Evolutionary conservation across 2,888 invertebrate genomes (phyloP).

Genomic region (Spodoptera picta): DNA sequence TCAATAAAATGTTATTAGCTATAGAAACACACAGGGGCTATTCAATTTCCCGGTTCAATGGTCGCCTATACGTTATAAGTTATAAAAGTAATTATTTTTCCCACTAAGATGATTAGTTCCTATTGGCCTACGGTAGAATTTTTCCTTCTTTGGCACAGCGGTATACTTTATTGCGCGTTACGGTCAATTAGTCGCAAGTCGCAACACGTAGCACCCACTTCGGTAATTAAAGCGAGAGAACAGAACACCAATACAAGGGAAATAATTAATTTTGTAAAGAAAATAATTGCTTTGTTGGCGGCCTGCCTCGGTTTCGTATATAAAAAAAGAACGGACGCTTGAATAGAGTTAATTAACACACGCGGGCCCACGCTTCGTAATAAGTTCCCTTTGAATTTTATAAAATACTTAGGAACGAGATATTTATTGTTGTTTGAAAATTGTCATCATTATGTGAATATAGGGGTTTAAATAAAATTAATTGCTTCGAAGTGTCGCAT

Average conservation of each 20-base stretch:
- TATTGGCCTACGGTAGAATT: constrained; percentile 32
- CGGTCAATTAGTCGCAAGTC: constrained; percentile 64
- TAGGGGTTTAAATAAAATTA: constrained; percentile 42
- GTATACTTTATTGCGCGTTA: constrained; percentile 59
- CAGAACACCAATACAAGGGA: constrained; percentile 63
- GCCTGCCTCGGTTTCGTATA: constrained; percentile 48
- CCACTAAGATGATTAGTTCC: constrained; percentile 45
- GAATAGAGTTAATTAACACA: constrained; percentile 56
- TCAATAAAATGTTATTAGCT: constrained; percentile 21
- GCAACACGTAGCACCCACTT: constrained; percentile 65
- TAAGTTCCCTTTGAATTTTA: constrained; percentile 36
- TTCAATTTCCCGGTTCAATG: constrained; percentile 46
- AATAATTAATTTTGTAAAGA: constrained; percentile 67
- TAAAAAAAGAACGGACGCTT: constrained; percentile 42
- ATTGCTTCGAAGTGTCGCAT: constrained; percentile 34
- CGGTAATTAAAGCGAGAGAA: constrained; percentile 63
- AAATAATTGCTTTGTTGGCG: constrained; percentile 65
- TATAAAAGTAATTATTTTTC: constrained; percentile 54
- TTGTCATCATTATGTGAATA: constrained; percentile 39
- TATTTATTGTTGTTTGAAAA: constrained; percentile 47
- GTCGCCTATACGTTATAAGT: constrained; percentile 34
- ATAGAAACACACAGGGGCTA: constrained; percentile 17
- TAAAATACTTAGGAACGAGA: constrained; percentile 23
- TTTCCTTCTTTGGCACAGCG: constrained; percentile 40
- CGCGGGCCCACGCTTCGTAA: constrained; percentile 21